These are phyloP conservation scores for Lithobius niger DNA, from an alignment of 1,140 invertebrate genomes.

Conservation along the genomic window DNA sequence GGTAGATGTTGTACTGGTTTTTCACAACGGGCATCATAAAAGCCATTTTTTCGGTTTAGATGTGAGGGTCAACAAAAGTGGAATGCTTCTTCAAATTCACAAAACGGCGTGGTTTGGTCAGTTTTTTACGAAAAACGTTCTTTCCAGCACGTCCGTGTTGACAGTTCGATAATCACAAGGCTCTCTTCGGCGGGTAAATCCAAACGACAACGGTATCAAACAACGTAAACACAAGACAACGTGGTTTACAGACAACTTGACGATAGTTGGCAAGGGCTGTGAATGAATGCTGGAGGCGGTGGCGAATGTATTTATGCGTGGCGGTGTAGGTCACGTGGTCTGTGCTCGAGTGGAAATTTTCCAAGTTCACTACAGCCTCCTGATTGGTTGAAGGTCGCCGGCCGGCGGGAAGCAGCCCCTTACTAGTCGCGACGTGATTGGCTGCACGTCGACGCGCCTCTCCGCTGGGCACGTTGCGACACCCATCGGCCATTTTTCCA, in stretches of 20 bases:
- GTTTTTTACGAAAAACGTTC: too few species aligned
- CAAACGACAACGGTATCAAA: not conserved
- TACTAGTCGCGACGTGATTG: too few species aligned
- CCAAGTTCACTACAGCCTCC: not conserved
- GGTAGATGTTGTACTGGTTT: conserved; percentile 81
- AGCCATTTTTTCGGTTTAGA: conserved; percentile 50
- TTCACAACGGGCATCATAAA: conserved; percentile 88
- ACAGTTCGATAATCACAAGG: not conserved
- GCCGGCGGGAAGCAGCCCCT: too few species aligned
- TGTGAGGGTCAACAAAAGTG: not conserved
- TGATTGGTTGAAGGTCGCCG: conserved; percentile 1
- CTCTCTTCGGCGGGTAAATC: not conserved
- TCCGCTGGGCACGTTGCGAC: too few species aligned
- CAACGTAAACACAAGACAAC: not conserved
- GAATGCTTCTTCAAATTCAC: too few species aligned
- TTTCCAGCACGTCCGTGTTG: not conserved
- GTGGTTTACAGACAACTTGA: not conserved
- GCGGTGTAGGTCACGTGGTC: not conserved
- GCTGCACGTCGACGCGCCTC: too few species aligned
- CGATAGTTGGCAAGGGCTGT: not conserved
- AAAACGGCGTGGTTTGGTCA: too few species aligned
- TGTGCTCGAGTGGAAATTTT: conserved; percentile 4
- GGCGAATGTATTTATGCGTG: not conserved
- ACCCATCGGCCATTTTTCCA: too few species aligned
- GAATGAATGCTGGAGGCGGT: not conserved